Evolutionary conservation across 2,113 vertebrate species (phyloP).

Genomic region (Channa maculata): DNA sequence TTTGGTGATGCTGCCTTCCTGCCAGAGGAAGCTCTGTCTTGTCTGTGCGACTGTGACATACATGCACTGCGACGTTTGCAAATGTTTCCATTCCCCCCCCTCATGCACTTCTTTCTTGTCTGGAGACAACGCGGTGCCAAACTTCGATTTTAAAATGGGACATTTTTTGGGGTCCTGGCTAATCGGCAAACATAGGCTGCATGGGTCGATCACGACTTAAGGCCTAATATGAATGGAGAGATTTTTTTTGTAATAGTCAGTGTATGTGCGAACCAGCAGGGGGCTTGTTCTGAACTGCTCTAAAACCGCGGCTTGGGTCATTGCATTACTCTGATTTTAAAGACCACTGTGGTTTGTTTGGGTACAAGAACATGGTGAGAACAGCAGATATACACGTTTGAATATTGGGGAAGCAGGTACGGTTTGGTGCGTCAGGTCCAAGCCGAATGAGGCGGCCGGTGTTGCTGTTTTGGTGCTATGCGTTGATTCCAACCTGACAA

Average conservation of each 20-base stretch:
- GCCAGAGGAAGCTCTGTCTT: constrained; percentile 28
- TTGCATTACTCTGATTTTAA: not conserved
- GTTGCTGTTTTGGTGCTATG: not conserved
- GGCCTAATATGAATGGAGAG: constrained; percentile 45
- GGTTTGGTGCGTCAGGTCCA: not conserved
- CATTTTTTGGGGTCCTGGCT: not conserved
- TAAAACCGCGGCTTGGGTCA: not conserved
- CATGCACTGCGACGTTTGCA: constrained; percentile 44
- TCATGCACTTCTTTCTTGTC: not conserved
- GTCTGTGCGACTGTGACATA: constrained; percentile 29
- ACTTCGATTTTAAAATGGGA: constrained; percentile 11
- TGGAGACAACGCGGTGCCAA: constrained; percentile 5
- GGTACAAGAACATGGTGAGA: not conserved
- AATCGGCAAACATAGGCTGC: not conserved
- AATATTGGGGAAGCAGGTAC: not conserved
- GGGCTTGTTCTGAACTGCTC: not conserved
- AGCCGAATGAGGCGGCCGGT: constrained; percentile 1
- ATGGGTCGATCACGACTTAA: constrained; percentile 45
- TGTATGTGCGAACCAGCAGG: not conserved
- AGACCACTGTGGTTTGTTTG: constrained; percentile 18
- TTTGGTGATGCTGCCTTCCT: constrained; percentile 64
- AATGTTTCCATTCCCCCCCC: not conserved
- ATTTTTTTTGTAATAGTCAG: not conserved
- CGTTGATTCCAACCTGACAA: not conserved
- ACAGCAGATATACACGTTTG: not conserved